A percentile compares a stretch with the other conserved stretches of the same genome.
Conservation (phyloP, 2,113 vertebrate genomes). For the Euleptes europaea region DNA sequence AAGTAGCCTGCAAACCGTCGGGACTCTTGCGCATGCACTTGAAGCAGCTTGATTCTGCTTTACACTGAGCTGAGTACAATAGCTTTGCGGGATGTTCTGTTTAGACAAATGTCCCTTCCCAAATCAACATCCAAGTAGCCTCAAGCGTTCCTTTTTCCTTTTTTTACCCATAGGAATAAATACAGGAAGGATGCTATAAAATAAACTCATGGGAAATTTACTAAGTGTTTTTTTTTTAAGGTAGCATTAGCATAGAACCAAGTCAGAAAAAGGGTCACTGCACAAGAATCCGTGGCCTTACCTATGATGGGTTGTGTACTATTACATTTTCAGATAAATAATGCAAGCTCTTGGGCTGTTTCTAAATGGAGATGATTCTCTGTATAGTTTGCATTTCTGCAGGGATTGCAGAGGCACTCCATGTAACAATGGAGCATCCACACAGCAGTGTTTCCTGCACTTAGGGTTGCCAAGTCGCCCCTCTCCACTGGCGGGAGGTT, state of each 20-base stretch:
- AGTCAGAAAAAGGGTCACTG: conserved; percentile 19
- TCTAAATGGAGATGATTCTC: too few relatives aligned
- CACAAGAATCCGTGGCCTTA: not conserved
- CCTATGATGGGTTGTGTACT: not conserved
- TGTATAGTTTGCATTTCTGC: too few relatives aligned
- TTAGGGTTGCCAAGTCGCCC: too few relatives aligned
- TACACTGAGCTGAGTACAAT: not conserved
- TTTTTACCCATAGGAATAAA: conserved; percentile 51
- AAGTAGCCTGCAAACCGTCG: not conserved
- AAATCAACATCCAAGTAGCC: conserved; percentile 35
- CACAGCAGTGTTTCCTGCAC: too few relatives aligned
- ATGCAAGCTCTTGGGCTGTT: conserved; percentile 38
- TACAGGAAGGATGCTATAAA: conserved; percentile 50
- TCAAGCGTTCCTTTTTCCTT: too few relatives aligned
- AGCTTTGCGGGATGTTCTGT: not conserved
- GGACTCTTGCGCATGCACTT: not conserved
- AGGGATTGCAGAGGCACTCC: too few relatives aligned
- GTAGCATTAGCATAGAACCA: conserved; percentile 54
- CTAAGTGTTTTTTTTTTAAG: conserved; percentile 36
- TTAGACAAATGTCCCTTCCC: not conserved
- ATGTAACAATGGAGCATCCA: too few relatives aligned
- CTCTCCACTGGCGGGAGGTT: too few relatives aligned
- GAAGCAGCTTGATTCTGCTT: not conserved
- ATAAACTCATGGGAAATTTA: conserved; percentile 48
- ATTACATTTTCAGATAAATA: conserved; percentile 57